Percentiles rank a stretch among this genome's conserved stretches.
phyloP scores from a whole-genome alignment of 1,140 invertebrate species.

The Drosophila lowei region DNA sequence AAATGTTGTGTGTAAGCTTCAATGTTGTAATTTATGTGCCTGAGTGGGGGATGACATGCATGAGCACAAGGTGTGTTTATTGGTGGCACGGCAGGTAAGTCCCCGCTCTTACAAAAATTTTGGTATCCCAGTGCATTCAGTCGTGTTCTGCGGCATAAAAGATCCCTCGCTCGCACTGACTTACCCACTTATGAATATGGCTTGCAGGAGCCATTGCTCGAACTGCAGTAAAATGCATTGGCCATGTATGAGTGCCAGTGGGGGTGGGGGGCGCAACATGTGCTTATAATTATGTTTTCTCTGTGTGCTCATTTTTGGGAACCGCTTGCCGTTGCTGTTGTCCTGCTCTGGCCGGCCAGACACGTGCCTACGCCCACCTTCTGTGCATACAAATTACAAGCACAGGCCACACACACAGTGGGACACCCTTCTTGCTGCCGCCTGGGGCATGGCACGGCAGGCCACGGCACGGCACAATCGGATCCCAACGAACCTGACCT shows the following conservation, averaged over 20 bases:
- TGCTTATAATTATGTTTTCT: conserved; percentile 79
- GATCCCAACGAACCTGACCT: conserved; percentile 41
- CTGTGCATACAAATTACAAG: conserved; percentile 66
- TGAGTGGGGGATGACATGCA: conserved; percentile 16
- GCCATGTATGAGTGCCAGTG: not conserved
- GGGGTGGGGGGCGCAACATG: conserved; percentile 53
- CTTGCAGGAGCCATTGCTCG: not conserved
- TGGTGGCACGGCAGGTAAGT: too few relatives aligned
- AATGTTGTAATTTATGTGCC: conserved; percentile 50
- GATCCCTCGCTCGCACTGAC: too few relatives aligned
- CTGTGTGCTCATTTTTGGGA: conserved; percentile 45
- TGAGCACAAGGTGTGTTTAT: too few relatives aligned
- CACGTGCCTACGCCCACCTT: conserved; percentile 39
- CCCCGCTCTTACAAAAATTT: too few relatives aligned
- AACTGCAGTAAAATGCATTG: conserved; percentile 42
- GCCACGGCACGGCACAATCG: conserved; percentile 24
- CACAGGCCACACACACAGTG: conserved; percentile 3
- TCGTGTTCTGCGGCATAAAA: too few relatives aligned
- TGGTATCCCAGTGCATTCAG: too few relatives aligned
- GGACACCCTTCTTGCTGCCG: not conserved
- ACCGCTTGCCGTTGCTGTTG: conserved; percentile 27
- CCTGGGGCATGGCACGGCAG: conserved; percentile 5
- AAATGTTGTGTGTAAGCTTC: conserved; percentile 39
- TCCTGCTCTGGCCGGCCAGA: conserved; percentile 17
- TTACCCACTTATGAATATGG: too few relatives aligned